Base-by-base conservation (phyloP, 2,113 vertebrate species). In the Rhadina sibilatrix region DNA sequence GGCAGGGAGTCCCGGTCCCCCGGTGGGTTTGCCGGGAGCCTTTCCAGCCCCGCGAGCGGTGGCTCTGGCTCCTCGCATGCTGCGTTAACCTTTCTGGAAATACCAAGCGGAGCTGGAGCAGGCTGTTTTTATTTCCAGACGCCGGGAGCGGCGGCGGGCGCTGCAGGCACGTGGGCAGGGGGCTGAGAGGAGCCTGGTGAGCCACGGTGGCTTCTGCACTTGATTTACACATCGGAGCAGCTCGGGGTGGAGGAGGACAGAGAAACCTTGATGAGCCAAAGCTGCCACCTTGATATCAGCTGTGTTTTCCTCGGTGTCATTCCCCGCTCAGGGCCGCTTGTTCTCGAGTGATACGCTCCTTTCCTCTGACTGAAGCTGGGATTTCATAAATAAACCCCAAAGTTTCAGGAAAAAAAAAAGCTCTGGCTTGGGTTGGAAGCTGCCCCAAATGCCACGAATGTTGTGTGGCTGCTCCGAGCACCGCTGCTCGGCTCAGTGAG, bases 1-100 rank as follows among this genome's bases (percentile, higher is more conserved):
- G 0, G 1, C 53, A 3, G 54, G 84, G 81, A 91, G 69, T 69
- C 91, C 74, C 5, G 11, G 16, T 56, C 3, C 63, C 49, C 72
- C 3, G 44, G 83, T 4, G 80, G 49, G 8, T 31, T 82, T 60
- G 57, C 71, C 65, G 44, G 90, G 94, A 82, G 90, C 72, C 57
- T 89, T 71, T 23, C 69, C 87, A 93, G 84, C 68, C 57, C 37
- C 20, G 2, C 8, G 25, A 70, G 59, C 2, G 22, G 57, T 6
- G 68, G 35, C 90, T 54, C 16, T 20, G 93, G 87, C 87, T 92
- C 89, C 35, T 87, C 65, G 0, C 94, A 85, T 0, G 72, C 94
- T 94, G 89, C 0, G 52, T 60, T 97, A 94, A 94, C 94, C 95
- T 97, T 94, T 93, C 69, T 91, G 4, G 11, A 94, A 89, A 89